These are phyloP conservation scores for Mesochorus sp. DNA, from an alignment of 2,888 invertebrate genomes.

Conservation along the genomic window DNA sequence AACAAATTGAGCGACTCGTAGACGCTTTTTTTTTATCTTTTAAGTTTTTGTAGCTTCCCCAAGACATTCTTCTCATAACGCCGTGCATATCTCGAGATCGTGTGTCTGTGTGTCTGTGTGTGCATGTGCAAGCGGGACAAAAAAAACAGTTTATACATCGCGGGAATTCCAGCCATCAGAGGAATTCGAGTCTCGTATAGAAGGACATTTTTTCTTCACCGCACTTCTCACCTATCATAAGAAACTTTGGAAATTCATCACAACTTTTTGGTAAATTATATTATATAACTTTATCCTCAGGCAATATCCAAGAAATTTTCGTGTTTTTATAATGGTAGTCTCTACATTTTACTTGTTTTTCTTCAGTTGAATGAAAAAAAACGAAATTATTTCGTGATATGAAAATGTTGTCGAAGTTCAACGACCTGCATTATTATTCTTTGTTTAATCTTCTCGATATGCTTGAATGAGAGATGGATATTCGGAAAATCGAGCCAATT, in stretches of 20 bases:
- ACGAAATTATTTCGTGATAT: too few relatives aligned
- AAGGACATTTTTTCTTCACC: slow-evolving; percentile 3
- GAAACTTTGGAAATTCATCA: slow-evolving; percentile 2
- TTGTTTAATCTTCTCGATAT: too few relatives aligned
- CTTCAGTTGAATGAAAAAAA: too few relatives aligned
- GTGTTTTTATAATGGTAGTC: too few relatives aligned
- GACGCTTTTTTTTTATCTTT: not conserved
- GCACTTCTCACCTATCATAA: not conserved
- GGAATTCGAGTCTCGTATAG: slow-evolving; percentile 10
- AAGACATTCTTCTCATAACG: not conserved
- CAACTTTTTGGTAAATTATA: slow-evolving; percentile 23
- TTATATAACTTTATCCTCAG: not conserved
- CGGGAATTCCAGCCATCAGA: slow-evolving; percentile 20
- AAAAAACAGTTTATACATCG: not conserved
- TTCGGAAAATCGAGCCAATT: too few relatives aligned
- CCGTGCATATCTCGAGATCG: not conserved
- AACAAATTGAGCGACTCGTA: not conserved
- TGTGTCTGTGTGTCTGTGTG: slow-evolving; percentile 14
- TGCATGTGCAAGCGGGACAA: not conserved
- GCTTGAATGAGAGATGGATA: too few relatives aligned
- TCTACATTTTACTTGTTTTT: too few relatives aligned
- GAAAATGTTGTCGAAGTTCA: too few relatives aligned
- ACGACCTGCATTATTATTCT: too few relatives aligned
- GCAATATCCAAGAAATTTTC: not conserved
- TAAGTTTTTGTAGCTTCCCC: not conserved